phyloP scores from a whole-genome alignment of 2,797 vertebrate genomes.

The Epinephelus malabaricus region DNA sequence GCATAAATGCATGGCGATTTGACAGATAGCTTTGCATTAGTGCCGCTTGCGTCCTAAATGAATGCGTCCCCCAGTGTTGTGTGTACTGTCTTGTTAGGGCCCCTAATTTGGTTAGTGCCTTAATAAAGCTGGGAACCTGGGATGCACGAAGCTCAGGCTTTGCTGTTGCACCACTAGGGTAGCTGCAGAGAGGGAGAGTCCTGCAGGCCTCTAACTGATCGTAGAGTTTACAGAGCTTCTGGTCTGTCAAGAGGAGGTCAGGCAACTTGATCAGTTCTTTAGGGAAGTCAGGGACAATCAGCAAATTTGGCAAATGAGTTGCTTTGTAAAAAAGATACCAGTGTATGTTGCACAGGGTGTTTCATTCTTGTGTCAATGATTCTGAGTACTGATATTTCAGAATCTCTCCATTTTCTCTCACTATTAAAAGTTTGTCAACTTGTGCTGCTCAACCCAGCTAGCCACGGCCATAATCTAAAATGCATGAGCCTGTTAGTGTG shows the following conservation, averaged over 20 bases:
- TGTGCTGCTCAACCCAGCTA: too few species aligned
- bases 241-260: conserved; percentile 13
- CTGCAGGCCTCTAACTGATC: conserved; percentile 18
- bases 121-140: conserved; percentile 76
- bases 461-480: too few species aligned
- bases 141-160: conserved; percentile 59
- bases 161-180: conserved; percentile 14
- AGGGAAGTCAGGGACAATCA: conserved; percentile 1
- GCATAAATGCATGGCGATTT: conserved; percentile 57
- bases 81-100: conserved; percentile 75
- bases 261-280: conserved; percentile 5
- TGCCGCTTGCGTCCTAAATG: conserved; percentile 65
- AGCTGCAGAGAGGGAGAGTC: conserved; percentile 31
- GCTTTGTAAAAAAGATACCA: neutral
- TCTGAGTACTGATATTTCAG: too few species aligned
- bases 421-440: too few species aligned
- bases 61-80: conserved; percentile 72
- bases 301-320: conserved; percentile 6
- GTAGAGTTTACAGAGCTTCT: conserved; percentile 10
- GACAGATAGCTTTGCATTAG: conserved; percentile 75
- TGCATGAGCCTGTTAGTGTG: too few species aligned
- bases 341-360: neutral
- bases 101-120: conserved; percentile 74
- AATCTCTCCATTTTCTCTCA: too few species aligned
- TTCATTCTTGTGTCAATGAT: conserved; percentile 1